Evolutionary conservation across 2,888 invertebrate species (phyloP).

Genomic region (Nemapogon koenigi): DNA sequence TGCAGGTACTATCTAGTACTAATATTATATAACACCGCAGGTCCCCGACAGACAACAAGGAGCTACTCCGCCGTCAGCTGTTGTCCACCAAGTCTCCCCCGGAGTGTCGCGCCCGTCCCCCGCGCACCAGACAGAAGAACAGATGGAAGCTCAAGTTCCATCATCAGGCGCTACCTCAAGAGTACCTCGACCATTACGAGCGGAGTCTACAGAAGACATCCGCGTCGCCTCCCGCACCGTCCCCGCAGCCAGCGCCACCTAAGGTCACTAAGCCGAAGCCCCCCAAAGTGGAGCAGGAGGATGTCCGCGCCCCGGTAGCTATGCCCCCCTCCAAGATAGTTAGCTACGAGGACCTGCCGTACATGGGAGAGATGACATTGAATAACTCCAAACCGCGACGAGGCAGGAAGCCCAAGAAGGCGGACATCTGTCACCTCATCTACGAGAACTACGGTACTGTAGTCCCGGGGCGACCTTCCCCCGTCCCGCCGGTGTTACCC

Average conservation of each 20-base stretch:
- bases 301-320: constrained; percentile 42
- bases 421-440: constrained; percentile 89
- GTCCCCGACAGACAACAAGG: constrained; percentile 47
- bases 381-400: constrained; percentile 87
- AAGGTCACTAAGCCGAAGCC: too few relatives aligned
- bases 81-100: constrained; percentile 27
- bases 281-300: constrained; percentile 30
- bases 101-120: constrained; percentile 35
- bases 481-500: constrained; percentile 49
- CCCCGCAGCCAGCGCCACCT: constrained; percentile 8
- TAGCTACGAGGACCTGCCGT: constrained; percentile 84
- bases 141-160: constrained; percentile 81
- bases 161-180: constrained; percentile 79
- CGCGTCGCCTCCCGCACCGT: constrained; percentile 29
- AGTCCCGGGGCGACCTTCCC: constrained; percentile 75
- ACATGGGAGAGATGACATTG: constrained; percentile 91
- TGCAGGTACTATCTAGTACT: too few relatives aligned
- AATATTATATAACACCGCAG: too few relatives aligned
- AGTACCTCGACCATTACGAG: constrained; percentile 81
- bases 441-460: constrained; percentile 92
- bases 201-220: constrained; percentile 68
- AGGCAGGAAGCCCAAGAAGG: constrained; percentile 90
- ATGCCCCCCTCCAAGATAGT: constrained; percentile 59
- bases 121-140: constrained; percentile 65
- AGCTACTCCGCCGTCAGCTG: constrained; percentile 46